Percentiles rank a stretch among this genome's conserved stretches.
These are phyloP conservation scores for Drosophila burlai DNA, from an alignment of 1,140 invertebrate species.

Conservation along the genomic window DNA sequence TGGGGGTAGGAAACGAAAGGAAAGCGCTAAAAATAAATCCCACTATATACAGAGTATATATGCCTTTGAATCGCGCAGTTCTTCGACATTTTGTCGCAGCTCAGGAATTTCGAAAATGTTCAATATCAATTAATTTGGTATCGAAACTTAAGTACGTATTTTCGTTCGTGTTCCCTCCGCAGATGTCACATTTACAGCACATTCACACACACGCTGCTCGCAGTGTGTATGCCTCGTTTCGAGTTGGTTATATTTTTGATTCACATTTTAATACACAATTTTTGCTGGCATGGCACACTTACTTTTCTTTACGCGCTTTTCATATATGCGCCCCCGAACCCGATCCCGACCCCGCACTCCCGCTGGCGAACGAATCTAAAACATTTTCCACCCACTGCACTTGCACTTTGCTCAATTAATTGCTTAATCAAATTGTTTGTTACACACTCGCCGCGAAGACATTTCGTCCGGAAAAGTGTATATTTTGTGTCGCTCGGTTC, in stretches of 20 bases:
- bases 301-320: constrained; percentile 81
- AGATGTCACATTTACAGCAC: constrained; percentile 48
- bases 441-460: constrained; percentile 67
- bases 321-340: constrained; percentile 53
- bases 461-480: constrained; percentile 62
- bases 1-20: constrained; percentile 1
- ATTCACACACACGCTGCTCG: constrained; percentile 2
- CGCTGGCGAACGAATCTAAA: constrained; percentile 55
- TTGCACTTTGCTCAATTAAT: constrained; percentile 82
- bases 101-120: constrained; percentile 56
- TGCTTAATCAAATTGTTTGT: constrained; percentile 78
- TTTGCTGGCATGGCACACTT: constrained; percentile 68
- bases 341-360: constrained; percentile 13
- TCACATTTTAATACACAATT: constrained; percentile 80
- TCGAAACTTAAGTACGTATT: constrained; percentile 22
- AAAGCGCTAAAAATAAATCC: constrained; percentile 51
- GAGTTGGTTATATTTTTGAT: constrained; percentile 69
- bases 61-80: constrained; percentile 58
- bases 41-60: constrained; percentile 48
- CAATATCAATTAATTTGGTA: constrained; percentile 76
- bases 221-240: constrained; percentile 77
- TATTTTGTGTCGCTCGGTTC: constrained; percentile 46
- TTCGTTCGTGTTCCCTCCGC: constrained; percentile 25
- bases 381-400: constrained; percentile 80
- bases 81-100: constrained; percentile 78